These are phyloP conservation scores for Diarsia mendica DNA, from an alignment of 2,888 invertebrate species.

Conservation along the genomic window DNA sequence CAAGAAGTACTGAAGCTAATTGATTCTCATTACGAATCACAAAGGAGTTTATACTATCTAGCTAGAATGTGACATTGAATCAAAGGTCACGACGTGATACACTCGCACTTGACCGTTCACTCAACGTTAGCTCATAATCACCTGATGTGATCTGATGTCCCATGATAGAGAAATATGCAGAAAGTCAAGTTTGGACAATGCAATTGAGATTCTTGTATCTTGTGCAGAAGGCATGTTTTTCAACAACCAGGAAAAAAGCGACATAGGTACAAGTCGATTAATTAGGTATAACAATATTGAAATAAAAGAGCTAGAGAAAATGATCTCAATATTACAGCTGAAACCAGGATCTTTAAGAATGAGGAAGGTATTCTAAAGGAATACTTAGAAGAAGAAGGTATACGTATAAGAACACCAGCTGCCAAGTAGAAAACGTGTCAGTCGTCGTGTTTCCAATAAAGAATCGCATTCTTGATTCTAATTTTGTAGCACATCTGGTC, in stretches of 20 bases:
- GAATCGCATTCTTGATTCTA: background rate
- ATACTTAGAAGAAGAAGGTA: background rate
- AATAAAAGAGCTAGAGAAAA: background rate
- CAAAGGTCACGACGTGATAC: slow-evolving; percentile 53
- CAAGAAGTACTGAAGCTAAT: slow-evolving; percentile 30
- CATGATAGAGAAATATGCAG: slow-evolving; percentile 16
- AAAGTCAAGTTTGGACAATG: background rate
- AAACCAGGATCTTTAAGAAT: background rate
- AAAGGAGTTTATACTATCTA: slow-evolving; percentile 41
- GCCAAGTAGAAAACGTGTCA: too few species aligned
- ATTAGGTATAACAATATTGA: too few species aligned
- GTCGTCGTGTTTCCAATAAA: background rate
- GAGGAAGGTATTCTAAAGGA: background rate
- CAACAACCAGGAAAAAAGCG: too few species aligned
- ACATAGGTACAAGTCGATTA: too few species aligned
- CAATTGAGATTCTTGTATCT: too few species aligned
- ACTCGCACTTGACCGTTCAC: slow-evolving; percentile 62
- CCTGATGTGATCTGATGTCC: slow-evolving; percentile 39
- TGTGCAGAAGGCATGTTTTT: too few species aligned
- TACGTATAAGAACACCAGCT: too few species aligned
- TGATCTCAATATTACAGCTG: too few species aligned
- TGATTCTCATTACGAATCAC: slow-evolving; percentile 41
- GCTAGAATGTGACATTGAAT: slow-evolving; percentile 44
- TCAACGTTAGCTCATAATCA: slow-evolving; percentile 45
- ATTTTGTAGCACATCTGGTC: background rate